These are phyloP conservation scores for Aleiodes sp. DNA, from an alignment of 1,140 invertebrate genomes.

Conservation along the genomic window DNA sequence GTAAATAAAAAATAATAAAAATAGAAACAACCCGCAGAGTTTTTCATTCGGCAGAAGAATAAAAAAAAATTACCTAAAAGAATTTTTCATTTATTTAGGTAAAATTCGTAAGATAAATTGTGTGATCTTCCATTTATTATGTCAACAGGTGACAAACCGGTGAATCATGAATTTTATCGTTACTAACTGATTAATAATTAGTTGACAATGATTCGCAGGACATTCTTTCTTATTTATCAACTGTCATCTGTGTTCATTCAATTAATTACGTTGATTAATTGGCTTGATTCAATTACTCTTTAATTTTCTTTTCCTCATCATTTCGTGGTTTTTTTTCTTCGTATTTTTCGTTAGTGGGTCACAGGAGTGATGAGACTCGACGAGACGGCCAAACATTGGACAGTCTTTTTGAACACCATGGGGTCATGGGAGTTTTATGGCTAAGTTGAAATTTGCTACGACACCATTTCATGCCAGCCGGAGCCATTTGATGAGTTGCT, in stretches of 20 bases:
- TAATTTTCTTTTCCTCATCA: neutral
- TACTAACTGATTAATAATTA: neutral
- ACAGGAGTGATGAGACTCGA: constrained; percentile 49
- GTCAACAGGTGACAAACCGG: too few relatives aligned
- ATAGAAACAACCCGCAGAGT: constrained; percentile 27
- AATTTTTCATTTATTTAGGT: neutral
- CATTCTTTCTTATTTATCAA: too few relatives aligned
- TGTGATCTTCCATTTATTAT: neutral
- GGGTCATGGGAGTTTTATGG: constrained; percentile 61
- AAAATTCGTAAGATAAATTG: neutral
- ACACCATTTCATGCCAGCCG: constrained; percentile 67
- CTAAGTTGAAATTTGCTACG: constrained; percentile 64
- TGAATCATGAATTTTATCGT: neutral
- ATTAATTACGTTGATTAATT: too few relatives aligned
- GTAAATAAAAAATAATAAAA: constrained; percentile 10
- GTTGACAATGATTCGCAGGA: too few relatives aligned
- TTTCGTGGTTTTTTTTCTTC: constrained; percentile 21
- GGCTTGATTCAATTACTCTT: neutral
- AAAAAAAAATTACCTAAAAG: too few relatives aligned
- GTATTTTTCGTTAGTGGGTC: constrained; percentile 38
- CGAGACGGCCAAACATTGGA: constrained; percentile 49
- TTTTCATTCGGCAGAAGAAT: neutral
- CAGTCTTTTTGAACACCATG: constrained; percentile 65
- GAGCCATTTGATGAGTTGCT: constrained; percentile 65
- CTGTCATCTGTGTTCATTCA: too few relatives aligned